Evolutionary conservation across 2,797 vertebrate genomes (phyloP).

Genomic region (Syndactyla subalaris): DNA sequence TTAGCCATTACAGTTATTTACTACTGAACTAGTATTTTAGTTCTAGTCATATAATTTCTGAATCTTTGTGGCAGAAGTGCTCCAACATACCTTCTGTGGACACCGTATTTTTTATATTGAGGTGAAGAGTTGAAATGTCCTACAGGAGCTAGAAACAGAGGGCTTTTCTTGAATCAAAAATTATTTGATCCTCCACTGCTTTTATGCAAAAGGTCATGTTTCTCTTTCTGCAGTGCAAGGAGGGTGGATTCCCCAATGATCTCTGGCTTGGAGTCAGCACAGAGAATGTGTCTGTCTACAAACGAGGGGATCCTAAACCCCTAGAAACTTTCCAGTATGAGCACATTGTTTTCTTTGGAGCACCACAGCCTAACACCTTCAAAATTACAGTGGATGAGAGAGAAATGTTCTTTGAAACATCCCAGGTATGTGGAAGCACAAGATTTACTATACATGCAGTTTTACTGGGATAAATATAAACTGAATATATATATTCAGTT

Average conservation of each 20-base stretch:
- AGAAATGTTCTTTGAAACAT: slow-evolving; percentile 94
- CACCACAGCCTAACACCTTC: slow-evolving; percentile 89
- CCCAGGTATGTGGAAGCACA: slow-evolving; percentile 80
- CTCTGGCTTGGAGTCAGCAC: slow-evolving; percentile 93
- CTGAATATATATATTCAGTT: too few relatives aligned
- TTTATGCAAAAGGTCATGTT: background rate
- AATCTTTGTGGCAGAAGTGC: background rate
- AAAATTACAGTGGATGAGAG: slow-evolving; percentile 94
- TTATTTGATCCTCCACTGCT: background rate
- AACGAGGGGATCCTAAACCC: slow-evolving; percentile 88
- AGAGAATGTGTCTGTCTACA: slow-evolving; percentile 92
- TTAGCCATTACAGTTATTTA: background rate
- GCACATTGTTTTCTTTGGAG: slow-evolving; percentile 93
- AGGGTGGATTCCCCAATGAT: slow-evolving; percentile 93
- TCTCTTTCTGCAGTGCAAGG: slow-evolving; percentile 84
- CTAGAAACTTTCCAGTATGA: slow-evolving; percentile 93
- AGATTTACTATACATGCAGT: background rate
- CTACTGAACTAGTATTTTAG: background rate
- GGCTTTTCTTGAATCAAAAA: background rate
- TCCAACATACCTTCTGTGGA: background rate
- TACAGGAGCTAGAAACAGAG: background rate
- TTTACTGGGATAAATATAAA: too few relatives aligned
- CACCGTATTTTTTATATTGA: background rate
- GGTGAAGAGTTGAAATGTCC: background rate
- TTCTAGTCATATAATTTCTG: background rate